Evolutionary conservation across 2,113 vertebrate genomes (phyloP).

Genomic region (Hyperopisus bebe): DNA sequence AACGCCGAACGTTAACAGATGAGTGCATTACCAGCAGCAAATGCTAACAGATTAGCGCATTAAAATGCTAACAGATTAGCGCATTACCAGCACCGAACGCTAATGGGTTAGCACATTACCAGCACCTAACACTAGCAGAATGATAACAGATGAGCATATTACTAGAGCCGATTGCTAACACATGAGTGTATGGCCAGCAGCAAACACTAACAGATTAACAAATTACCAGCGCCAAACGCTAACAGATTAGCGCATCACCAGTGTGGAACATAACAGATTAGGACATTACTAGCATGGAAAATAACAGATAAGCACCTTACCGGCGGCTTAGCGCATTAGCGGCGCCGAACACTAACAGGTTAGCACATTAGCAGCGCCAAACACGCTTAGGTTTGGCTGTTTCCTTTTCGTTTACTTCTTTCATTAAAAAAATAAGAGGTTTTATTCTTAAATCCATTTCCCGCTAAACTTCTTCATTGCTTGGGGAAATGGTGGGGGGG

Average conservation of each 20-base stretch:
- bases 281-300: not conserved
- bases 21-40: not conserved
- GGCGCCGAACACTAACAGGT: not conserved
- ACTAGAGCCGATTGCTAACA: not conserved
- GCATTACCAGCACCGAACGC: not conserved
- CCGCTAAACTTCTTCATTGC: not conserved
- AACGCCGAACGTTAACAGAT: not conserved
- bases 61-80: not conserved
- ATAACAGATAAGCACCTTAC: not conserved
- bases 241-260: not conserved
- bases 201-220: not conserved
- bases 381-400: not conserved
- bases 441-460: not conserved
- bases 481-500: not conserved
- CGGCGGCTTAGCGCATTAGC: not conserved
- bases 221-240: not conserved
- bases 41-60: not conserved
- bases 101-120: not conserved
- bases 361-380: not conserved
- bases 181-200: not conserved
- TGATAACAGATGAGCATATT: not conserved
- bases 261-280: not conserved
- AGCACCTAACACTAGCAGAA: not conserved
- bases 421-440: not conserved
- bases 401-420: not conserved